Base-by-base conservation (phyloP, 2,888 invertebrate species). In the Anthophora plumipes region DNA sequence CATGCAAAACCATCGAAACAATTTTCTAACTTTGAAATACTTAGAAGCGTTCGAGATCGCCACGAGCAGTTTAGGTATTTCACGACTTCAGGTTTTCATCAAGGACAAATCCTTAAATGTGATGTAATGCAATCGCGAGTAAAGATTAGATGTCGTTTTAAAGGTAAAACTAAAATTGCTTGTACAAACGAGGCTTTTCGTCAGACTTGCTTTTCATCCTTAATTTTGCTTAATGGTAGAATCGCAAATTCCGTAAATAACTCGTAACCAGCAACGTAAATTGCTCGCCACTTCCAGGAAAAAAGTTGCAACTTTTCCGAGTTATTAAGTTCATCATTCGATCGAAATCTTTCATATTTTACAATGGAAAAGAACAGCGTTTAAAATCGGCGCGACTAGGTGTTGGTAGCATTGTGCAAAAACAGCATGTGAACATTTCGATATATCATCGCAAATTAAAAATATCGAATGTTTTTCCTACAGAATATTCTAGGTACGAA, bases 401-500 rank as follows among this genome's bases (percentile, higher is more conserved):
- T 25, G 14, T 64, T 59, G 20, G 25, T 12, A 12, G 41, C 14
- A 37, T 60, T 60, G 14, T 0, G n/a, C n/a, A 59, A 64, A 17
- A 1, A 31, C 2, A 25, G 69, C 25, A 31, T 12, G 25, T 6
- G 59, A 64, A 60, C 20, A 12, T 60, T 59, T 59, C 3, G 17
- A 8, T 22, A 52, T 31, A 31, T 4, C 31, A 46, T 0, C 12
- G 17, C n/a, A 12, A n/a, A 48, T 50, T 31, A 37, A 48, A 61
- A 66, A 60, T 31, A 74, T 0, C 31, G 20, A n/a, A 8, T 12
- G 9, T 9, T 25, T 37, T 3, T 41, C 14, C 4, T 14, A 22
- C 14, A 52, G 41, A 76, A 77, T 77, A 57, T 76, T 77, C 17
- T 12, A 54, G 2, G n/a, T 25, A 39, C 50, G 37, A 14, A 37